Conservation (phyloP, 2,113 vertebrate species). For the Odontophorus gujanensis region DNA sequence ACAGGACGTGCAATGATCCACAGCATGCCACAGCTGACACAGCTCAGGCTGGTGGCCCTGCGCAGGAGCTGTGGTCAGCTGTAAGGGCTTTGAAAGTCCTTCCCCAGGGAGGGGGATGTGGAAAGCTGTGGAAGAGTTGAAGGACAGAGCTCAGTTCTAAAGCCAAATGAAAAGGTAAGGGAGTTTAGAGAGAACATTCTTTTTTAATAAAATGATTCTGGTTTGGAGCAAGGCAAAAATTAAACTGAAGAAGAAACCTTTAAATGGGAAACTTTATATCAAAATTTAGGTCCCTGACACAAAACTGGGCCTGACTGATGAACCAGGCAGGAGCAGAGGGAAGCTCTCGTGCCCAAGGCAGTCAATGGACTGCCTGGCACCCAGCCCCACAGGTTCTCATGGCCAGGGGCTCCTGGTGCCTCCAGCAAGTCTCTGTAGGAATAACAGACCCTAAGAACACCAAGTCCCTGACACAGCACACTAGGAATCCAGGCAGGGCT, state of each 20-base stretch:
- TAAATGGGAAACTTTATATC: not conserved
- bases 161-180: not conserved
- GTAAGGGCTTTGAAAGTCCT: not conserved
- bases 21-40: not conserved
- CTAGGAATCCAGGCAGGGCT: constrained; percentile 72
- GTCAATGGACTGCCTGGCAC: not conserved
- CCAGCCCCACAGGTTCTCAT: not conserved
- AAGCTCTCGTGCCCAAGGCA: not conserved
- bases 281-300: not conserved
- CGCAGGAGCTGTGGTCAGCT: not conserved
- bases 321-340: not conserved
- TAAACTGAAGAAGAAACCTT: not conserved
- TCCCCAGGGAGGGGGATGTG: not conserved
- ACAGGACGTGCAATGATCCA: not conserved
- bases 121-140: not conserved
- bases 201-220: not conserved
- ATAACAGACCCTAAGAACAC: constrained; percentile 16
- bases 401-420: not conserved
- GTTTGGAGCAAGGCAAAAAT: not conserved
- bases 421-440: not conserved
- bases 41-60: not conserved
- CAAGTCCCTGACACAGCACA: constrained; percentile 22
- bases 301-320: not conserved
- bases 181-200: not conserved
- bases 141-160: not conserved